A percentile compares a stretch with the other conserved stretches of the same genome.
Conservation (phyloP, 2,113 vertebrate species). For the Lophotis ruficrista region DNA sequence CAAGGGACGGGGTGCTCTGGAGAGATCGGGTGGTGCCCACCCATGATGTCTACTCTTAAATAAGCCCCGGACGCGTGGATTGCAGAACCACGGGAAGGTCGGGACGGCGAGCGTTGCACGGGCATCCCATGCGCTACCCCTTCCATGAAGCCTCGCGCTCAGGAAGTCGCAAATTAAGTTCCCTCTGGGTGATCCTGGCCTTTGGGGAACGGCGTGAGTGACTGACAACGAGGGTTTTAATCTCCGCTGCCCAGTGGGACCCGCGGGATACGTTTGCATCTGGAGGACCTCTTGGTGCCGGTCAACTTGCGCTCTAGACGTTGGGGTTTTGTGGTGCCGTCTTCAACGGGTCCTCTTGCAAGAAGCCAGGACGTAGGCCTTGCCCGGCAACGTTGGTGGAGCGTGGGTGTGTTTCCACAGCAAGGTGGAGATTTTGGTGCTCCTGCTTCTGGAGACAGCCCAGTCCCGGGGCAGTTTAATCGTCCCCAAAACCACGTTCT, state of each 20-base stretch:
- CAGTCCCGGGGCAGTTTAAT: background rate
- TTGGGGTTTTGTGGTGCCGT: rapidly evolving
- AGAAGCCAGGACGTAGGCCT: background rate
- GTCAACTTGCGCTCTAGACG: rapidly evolving
- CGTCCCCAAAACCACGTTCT: background rate
- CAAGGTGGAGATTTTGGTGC: background rate
- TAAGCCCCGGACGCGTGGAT: background rate
- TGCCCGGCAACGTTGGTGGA: background rate
- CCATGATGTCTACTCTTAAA: background rate
- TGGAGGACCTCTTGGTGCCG: background rate
- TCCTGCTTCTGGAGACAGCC: background rate
- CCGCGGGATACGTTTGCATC: too few relatives aligned
- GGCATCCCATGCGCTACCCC: background rate
- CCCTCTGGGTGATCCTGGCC: too few relatives aligned
- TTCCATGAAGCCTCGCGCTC: background rate
- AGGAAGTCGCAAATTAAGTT: background rate
- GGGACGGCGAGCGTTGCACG: background rate
- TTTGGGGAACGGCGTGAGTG: background rate
- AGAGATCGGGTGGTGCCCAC: background rate
- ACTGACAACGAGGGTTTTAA: too few relatives aligned
- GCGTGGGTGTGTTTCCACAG: background rate
- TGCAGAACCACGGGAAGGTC: background rate
- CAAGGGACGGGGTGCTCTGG: background rate
- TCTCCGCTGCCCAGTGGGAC: too few relatives aligned
- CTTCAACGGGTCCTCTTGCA: background rate